These are phyloP conservation scores for Cyprinus carpio DNA, from an alignment of 2,113 vertebrate genomes.

Conservation along the genomic window DNA sequence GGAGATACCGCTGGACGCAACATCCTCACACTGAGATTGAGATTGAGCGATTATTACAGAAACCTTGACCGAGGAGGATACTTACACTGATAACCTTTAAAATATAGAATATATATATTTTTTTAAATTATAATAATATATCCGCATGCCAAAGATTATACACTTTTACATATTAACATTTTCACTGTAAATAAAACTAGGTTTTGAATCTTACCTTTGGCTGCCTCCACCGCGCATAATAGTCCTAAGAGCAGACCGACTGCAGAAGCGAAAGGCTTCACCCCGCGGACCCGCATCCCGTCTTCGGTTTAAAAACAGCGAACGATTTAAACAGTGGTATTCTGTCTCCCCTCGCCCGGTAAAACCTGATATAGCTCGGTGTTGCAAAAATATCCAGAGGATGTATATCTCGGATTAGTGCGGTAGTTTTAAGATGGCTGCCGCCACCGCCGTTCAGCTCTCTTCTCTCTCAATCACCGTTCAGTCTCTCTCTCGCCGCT, in stretches of 20 bases:
- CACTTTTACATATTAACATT: neutral
- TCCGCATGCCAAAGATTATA: neutral
- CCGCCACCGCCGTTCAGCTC: slow-evolving; percentile 67
- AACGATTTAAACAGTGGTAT: slow-evolving; percentile 37
- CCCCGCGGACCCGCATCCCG: slow-evolving; percentile 77
- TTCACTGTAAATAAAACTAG: neutral
- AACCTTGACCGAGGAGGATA: neutral
- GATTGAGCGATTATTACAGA: neutral
- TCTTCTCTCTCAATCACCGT: slow-evolving; percentile 50
- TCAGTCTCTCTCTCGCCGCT: slow-evolving; percentile 56
- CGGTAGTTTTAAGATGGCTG: slow-evolving; percentile 81
- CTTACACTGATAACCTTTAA: neutral
- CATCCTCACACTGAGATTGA: slow-evolving; percentile 5
- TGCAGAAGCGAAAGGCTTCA: slow-evolving; percentile 70
- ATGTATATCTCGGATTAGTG: slow-evolving; percentile 66
- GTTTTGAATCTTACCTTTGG: slow-evolving; percentile 74
- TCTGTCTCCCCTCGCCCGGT: slow-evolving; percentile 57
- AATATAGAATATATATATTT: neutral
- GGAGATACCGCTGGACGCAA: neutral
- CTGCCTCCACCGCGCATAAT: slow-evolving; percentile 74
- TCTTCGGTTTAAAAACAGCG: slow-evolving; percentile 62
- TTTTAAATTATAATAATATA: neutral
- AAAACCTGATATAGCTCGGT: slow-evolving; percentile 47
- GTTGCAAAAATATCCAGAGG: slow-evolving; percentile 70
- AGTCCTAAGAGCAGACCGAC: slow-evolving; percentile 78